Percentiles rank a stretch among this genome's conserved stretches.
Evolutionary conservation across 2,797 vertebrate species (phyloP).

Genomic region (Menidia menidia): DNA sequence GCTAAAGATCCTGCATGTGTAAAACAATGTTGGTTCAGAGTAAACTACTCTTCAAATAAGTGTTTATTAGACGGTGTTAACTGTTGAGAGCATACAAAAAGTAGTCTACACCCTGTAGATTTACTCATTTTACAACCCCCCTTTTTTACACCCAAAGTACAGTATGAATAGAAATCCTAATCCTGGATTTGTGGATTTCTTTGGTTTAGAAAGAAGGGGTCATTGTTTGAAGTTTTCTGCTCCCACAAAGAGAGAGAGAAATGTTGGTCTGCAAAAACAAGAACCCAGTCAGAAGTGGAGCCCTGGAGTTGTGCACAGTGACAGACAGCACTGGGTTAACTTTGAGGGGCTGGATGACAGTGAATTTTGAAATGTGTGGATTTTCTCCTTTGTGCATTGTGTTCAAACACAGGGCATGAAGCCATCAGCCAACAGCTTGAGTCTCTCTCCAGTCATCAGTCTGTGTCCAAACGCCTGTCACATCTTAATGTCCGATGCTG

Average conservation of each 20-base stretch:
- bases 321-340: conserved; percentile 7
- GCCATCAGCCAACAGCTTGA: background rate
- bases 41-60: background rate
- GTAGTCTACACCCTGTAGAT: background rate
- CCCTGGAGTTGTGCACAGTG: background rate
- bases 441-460: background rate
- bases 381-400: conserved; percentile 1
- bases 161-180: background rate
- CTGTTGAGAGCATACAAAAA: background rate
- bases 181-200: background rate
- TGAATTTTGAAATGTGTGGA: background rate
- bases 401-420: background rate
- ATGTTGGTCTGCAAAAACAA: conserved; percentile 4
- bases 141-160: background rate
- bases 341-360: conserved; percentile 20
- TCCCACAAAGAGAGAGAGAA: conserved; percentile 32
- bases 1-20: too few species aligned
- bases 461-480: background rate
- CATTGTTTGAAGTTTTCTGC: background rate
- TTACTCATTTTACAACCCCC: background rate
- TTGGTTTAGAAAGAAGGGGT: background rate
- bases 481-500: background rate
- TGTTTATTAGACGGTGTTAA: background rate
- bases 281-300: conserved; percentile 7
- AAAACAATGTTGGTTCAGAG: background rate